Conservation (phyloP, 2,888 invertebrate genomes). For the Archaeoteleia sp. region DNA sequence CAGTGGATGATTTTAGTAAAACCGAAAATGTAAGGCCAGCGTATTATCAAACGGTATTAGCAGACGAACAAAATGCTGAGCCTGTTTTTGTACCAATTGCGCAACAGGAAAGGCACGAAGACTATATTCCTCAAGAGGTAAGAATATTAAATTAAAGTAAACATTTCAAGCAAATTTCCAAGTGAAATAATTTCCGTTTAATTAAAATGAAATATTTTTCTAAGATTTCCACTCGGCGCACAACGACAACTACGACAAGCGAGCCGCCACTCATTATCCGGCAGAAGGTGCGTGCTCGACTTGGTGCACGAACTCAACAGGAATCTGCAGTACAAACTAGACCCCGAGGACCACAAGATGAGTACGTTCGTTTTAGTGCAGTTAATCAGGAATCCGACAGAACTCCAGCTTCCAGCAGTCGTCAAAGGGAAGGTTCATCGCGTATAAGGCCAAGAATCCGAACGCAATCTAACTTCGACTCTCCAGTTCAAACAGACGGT, state of each 20-base stretch:
- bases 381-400: constrained; percentile 60
- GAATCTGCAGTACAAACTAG: constrained; percentile 68
- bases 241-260: constrained; percentile 60
- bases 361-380: constrained; percentile 70
- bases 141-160: constrained; percentile 7
- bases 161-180: background rate
- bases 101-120: constrained; percentile 57
- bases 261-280: constrained; percentile 63
- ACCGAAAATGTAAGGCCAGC: constrained; percentile 22
- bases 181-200: no score
- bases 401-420: constrained; percentile 14
- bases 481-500: constrained; percentile 67
- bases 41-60: constrained; percentile 25
- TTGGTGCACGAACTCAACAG: constrained; percentile 61
- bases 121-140: constrained; percentile 58
- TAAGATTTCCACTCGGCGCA: constrained; percentile 33
- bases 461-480: constrained; percentile 55
- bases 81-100: constrained; percentile 58
- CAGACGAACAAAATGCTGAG: constrained; percentile 43
- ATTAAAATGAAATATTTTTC: constrained; percentile 16
- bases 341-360: constrained; percentile 67
- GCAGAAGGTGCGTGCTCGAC: constrained; percentile 64
- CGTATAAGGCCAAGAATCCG: constrained; percentile 56
- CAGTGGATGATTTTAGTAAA: constrained; percentile 42
- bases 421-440: constrained; percentile 39